A percentile compares a stretch with the other conserved stretches of the same genome.
These are phyloP conservation scores for Hybognathus amarus DNA, from an alignment of 2,797 vertebrate species.

Conservation along the genomic window DNA sequence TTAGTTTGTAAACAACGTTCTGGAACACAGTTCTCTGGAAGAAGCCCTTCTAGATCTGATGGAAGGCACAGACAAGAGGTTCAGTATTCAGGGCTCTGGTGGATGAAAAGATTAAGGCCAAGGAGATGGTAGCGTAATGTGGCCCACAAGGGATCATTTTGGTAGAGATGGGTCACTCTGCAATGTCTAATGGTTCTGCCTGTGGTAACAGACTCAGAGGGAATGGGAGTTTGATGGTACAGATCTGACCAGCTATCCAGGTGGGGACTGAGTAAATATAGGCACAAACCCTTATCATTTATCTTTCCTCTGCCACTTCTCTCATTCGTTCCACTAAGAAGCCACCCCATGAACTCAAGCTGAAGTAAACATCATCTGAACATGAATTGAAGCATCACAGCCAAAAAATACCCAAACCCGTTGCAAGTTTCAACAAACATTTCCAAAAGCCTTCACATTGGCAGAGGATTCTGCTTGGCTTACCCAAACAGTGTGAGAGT, in stretches of 20 bases:
- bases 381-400: background rate
- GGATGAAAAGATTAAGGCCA: conserved; percentile 40
- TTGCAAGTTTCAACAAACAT: conserved; percentile 15
- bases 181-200: background rate
- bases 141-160: background rate
- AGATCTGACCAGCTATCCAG: conserved; percentile 13
- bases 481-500: background rate
- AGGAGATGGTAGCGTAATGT: background rate
- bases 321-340: background rate
- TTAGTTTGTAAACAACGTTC: conserved; percentile 20
- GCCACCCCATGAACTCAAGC: conserved; percentile 10
- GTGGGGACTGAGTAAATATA: conserved; percentile 13
- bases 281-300: background rate
- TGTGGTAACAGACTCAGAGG: conserved; percentile 16
- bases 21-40: conserved; percentile 7
- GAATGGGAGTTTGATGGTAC: conserved; percentile 8
- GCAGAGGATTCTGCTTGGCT: conserved; percentile 4
- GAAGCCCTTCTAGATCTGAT: conserved; percentile 5
- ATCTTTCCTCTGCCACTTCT: background rate
- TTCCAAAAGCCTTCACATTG: background rate
- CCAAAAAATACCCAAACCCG: conserved; percentile 8
- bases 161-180: conserved; percentile 14
- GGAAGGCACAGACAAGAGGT: conserved; percentile 36
- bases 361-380: conserved; percentile 17
- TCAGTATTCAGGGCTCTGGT: conserved; percentile 22